Base-by-base conservation (phyloP, 2,888 invertebrate species). In the Limnephilus rhombicus region DNA sequence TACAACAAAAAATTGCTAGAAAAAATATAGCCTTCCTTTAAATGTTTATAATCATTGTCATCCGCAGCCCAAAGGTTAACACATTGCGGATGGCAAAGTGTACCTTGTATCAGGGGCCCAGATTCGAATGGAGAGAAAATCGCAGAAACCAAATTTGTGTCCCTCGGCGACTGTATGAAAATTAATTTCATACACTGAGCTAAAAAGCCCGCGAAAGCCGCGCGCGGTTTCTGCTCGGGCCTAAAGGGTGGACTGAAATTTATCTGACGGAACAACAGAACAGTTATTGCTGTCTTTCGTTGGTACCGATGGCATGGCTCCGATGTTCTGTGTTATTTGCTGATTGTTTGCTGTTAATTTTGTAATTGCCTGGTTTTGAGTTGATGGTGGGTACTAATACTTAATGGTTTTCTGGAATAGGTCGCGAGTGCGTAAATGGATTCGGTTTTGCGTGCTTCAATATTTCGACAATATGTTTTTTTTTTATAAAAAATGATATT, bases 121-220 rank as follows among this genome's bases (percentile, higher is more conserved):
- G 90, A 85, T 90, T 90, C 90, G 90, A 90, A 90, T 85, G 90
- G 53, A 29, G 89, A 82, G 89, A 45, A 45, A 86, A 89, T 89
- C 89, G 82, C 89, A 81, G 81, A 91, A 90, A 91, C 91, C 91
- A 91, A 91, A 91, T 91, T 91, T 87, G 86, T 53, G 91, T 91
- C 91, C 91, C 91, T 49, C 53, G 91, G 86, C 91, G 87, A 80
- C 80, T 87, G 87, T 91, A 87, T 87, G 85, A 49, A 87, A 91
- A 91, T 91, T 91, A 89, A 91, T 89, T 91, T 89, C 91, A 89
- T 85, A 91, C 91, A 49, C 89, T 41, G 87, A 80, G 85, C 85
- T 85, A 90, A 90, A 90, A 90, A 86, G 91, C 91, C 91, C 91
- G 91, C 91, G 87, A 91, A 86, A 87, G 49, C 41, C 81, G 85